Conservation (phyloP, 2,797 vertebrate species). For the Apodemus agrarius region DNA sequence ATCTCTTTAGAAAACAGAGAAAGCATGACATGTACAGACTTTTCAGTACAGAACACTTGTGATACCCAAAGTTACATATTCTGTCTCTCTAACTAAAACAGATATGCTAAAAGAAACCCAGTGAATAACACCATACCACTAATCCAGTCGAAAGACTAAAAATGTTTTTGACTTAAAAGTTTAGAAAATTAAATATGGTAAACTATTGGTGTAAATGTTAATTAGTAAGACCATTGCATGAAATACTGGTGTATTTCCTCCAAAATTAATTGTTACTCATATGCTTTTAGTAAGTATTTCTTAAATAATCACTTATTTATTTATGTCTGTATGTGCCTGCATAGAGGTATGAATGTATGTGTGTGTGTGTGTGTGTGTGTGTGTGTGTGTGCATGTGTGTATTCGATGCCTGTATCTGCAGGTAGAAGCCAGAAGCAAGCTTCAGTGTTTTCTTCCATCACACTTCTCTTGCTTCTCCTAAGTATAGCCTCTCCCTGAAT, state of each 20-base stretch:
- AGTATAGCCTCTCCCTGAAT: neutral
- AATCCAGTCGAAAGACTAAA: neutral
- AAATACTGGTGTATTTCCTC: neutral
- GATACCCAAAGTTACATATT: neutral
- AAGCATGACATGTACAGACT: neutral
- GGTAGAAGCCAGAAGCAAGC: neutral
- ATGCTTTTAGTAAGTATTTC: neutral
- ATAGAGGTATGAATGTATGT: neutral
- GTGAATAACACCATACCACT: fast-evolving
- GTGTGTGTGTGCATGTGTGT: neutral
- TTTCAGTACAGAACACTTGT: neutral
- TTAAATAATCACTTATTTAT: neutral
- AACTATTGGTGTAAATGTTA: neutral
- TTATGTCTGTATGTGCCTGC: neutral
- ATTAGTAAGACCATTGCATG: neutral
- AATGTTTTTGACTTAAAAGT: neutral
- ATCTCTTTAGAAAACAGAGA: neutral
- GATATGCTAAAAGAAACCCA: neutral
- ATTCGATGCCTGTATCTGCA: neutral
- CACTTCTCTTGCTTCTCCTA: neutral
- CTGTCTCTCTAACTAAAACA: neutral
- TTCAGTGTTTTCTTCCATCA: neutral
- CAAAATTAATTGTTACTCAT: neutral
- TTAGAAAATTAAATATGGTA: neutral
- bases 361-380: neutral